Evolutionary conservation across 2,113 vertebrate genomes (phyloP), one percentile per base, ranked within the genome.

Genomic region (Phrynocephalus versicolor): DNA sequence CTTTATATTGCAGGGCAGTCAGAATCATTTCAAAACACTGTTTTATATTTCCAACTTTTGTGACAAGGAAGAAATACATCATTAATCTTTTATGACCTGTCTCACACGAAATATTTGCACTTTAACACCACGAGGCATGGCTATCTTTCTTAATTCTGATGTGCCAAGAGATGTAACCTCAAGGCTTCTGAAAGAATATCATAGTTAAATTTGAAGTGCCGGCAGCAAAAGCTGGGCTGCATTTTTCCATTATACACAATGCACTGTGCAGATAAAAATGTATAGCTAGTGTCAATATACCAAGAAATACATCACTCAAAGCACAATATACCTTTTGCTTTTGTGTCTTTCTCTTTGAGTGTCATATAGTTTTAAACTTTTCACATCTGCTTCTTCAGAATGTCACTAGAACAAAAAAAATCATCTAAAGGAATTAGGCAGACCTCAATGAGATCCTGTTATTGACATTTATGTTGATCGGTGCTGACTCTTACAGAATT

Each of bases 401-500:
- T 94, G 90, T 93, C 90, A 77, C 78, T 60, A 79, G 88, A 90
- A 57, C 82, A 84, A 93, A 94, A 95, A 96, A 94, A 95, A 96
- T 94, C 87, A 93, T 91, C 94, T 93, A 84, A 93, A 95, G 91
- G 87, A 95, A 96, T 95, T 93, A 95, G 91, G 91, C 82, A 93
- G 90, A 82, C 93, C 90, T 94, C 88, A 88, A 88, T 93, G 91
- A 10, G 72, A 94, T 93, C 90, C 94, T 86, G 84, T 93, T 96
- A 96, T 94, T 96, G 95, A 95, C 94, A 89, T 95, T 95, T 96
- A 95, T 88, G 91, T 90, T 96, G 96, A 97, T 95, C 81, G 58
- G 93, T 96, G 96, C 91, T 95, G 96, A 94, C 95, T 94, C 93
- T 92, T 92, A 95, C 94, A 95, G 93, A 96, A 97, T 95, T 96